These are phyloP conservation scores for Ennomos fuscantarius DNA, from an alignment of 2,888 invertebrate species.

Conservation along the genomic window DNA sequence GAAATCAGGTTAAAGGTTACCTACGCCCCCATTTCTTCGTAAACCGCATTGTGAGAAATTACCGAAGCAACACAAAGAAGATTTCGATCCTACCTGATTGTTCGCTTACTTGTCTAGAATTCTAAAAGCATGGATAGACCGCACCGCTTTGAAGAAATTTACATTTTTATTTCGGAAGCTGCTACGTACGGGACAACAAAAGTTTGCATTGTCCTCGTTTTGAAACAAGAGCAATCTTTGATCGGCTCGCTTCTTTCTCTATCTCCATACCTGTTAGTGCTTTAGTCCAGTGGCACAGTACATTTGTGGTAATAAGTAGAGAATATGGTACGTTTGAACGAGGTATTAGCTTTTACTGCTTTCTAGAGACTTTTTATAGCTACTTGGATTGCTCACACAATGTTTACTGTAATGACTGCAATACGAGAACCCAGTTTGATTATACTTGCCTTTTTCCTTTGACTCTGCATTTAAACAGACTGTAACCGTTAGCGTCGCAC, in stretches of 20 bases:
- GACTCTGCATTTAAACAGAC: too few species aligned
- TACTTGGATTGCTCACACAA: too few species aligned
- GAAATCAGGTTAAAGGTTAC: conserved; percentile 7
- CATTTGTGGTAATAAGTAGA: background rate
- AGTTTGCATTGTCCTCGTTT: conserved; percentile 68
- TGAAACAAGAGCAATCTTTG: conserved; percentile 74
- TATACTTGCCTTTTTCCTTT: too few species aligned
- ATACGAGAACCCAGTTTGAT: too few species aligned
- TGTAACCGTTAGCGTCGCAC: too few species aligned
- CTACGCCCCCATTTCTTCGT: conserved; percentile 15
- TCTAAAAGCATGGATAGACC: conserved; percentile 58
- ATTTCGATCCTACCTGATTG: conserved; percentile 57
- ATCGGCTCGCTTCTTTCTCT: conserved; percentile 63
- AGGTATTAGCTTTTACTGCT: too few species aligned
- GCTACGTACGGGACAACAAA: conserved; percentile 62
- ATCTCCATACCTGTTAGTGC: conserved; percentile 57
- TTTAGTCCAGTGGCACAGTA: conserved; percentile 23
- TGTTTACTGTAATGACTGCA: too few species aligned
- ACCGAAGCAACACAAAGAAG: conserved; percentile 47
- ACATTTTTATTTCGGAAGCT: conserved; percentile 73
- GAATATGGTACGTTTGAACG: background rate
- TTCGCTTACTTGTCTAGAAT: conserved; percentile 60
- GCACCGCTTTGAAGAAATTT: conserved; percentile 68
- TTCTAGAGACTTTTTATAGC: too few species aligned
- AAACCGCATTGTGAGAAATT: conserved; percentile 49